Conservation (phyloP, 2,113 vertebrate species). For the Varanus komodoensis region DNA sequence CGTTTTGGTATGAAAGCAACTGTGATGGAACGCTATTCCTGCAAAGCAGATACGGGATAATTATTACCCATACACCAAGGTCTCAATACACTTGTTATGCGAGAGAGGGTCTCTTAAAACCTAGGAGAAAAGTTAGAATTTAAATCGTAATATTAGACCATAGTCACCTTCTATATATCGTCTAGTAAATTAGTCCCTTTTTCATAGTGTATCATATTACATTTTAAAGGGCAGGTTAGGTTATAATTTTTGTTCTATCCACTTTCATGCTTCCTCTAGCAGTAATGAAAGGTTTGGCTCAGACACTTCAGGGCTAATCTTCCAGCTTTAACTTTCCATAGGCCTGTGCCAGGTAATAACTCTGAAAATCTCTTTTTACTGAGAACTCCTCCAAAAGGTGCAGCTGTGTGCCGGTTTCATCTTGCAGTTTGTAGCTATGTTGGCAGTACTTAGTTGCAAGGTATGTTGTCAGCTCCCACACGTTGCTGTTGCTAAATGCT, state of each 20-base stretch:
- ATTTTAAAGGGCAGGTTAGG: constrained; percentile 54
- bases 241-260: constrained; percentile 36
- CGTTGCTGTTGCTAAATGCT: constrained; percentile 64
- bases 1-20: neutral
- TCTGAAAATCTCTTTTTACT: constrained; percentile 75
- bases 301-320: constrained; percentile 66
- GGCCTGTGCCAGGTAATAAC: constrained; percentile 76
- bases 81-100: neutral
- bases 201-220: constrained; percentile 40
- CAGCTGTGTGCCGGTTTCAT: constrained; percentile 83
- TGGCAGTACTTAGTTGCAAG: constrained; percentile 74
- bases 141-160: constrained; percentile 32
- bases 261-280: constrained; percentile 63
- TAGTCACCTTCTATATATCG: constrained; percentile 1
- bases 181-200: constrained; percentile 33
- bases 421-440: constrained; percentile 77
- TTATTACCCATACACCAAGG: neutral
- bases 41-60: neutral
- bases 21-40: neutral
- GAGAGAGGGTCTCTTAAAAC: neutral
- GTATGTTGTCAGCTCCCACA: constrained; percentile 77
- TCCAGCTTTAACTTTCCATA: constrained; percentile 80
- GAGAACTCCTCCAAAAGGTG: constrained; percentile 78
- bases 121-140: neutral
- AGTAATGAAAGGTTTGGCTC: constrained; percentile 67